A percentile compares a stretch with the other conserved stretches of the same genome.
Conservation (phyloP, 2,797 vertebrate species). For the Heteromormyrus szaboi region DNA sequence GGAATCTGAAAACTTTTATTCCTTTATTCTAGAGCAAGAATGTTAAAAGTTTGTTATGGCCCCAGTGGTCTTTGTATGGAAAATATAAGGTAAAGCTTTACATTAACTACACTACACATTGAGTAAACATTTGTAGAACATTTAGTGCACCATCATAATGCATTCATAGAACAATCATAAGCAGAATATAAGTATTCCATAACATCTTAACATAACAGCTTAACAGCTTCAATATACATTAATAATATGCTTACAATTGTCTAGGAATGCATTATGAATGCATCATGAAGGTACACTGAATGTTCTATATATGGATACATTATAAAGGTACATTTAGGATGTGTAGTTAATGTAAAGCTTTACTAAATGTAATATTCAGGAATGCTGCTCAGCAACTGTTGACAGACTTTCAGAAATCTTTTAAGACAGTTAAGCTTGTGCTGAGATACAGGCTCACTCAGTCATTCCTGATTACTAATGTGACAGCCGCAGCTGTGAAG, state of each 20-base stretch:
- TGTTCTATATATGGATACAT: background rate
- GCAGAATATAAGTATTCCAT: background rate
- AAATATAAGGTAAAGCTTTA: background rate
- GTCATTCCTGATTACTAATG: conserved; percentile 41
- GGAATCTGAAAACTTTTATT: background rate
- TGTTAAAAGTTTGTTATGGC: background rate
- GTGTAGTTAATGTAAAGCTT: background rate
- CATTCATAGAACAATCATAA: background rate
- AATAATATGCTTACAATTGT: background rate
- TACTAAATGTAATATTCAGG: background rate
- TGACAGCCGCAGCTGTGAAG: conserved; percentile 40
- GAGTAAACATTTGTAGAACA: background rate
- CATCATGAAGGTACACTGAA: background rate
- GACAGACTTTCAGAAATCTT: conserved; percentile 34
- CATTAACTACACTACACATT: background rate
- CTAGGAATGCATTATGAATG: background rate
- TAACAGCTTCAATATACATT: background rate
- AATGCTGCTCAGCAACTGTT: conserved; percentile 2
- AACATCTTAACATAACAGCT: background rate
- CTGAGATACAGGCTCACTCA: conserved; percentile 40
- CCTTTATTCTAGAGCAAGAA: background rate
- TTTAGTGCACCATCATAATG: background rate
- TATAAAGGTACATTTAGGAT: background rate
- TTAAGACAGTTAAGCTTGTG: conserved; percentile 34
- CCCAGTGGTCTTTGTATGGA: background rate